A percentile compares a stretch with the other conserved stretches of the same genome.
Conservation (phyloP, 2,888 invertebrate species). For the Eupsilia transversa region DNA sequence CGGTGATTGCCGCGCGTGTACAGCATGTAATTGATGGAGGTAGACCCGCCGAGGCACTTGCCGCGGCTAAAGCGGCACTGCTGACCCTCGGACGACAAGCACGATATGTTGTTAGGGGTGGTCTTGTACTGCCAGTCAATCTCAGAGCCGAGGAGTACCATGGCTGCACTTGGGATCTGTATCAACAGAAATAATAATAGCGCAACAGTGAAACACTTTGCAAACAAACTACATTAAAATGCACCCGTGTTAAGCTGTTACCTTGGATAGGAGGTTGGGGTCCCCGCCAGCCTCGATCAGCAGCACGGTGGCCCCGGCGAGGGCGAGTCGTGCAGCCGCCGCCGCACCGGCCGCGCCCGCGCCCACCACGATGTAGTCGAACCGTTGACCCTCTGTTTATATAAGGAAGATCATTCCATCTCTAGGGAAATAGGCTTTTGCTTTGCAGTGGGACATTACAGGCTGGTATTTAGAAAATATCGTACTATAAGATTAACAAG, state of each 20-base stretch:
- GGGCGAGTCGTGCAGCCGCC: constrained; percentile 78
- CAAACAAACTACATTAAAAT: not conserved
- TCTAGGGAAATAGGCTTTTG: not conserved
- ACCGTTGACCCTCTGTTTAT: constrained; percentile 75
- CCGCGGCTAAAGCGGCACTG: constrained; percentile 80
- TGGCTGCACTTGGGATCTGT: constrained; percentile 75
- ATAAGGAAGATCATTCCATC: not conserved
- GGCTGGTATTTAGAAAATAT: not conserved
- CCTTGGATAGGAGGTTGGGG: constrained; percentile 70
- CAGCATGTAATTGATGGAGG: constrained; percentile 82
- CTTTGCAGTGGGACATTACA: not conserved
- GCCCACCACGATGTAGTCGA: constrained; percentile 89
- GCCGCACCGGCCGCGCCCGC: constrained; percentile 82
- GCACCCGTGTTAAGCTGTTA: constrained; percentile 32
- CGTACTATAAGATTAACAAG: no score
- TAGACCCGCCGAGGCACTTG: constrained; percentile 82
- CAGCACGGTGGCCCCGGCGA: constrained; percentile 73
- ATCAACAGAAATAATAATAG: constrained; percentile 24
- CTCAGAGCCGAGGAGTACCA: constrained; percentile 69
- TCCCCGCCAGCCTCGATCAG: constrained; percentile 80
- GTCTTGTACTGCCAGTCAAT: constrained; percentile 79
- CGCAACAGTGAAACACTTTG: not conserved
- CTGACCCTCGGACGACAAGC: constrained; percentile 70
- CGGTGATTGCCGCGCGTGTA: constrained; percentile 78
- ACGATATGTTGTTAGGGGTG: constrained; percentile 78